Base-by-base conservation (phyloP, 2,797 vertebrate species). In the Lacerta bilineata region DNA sequence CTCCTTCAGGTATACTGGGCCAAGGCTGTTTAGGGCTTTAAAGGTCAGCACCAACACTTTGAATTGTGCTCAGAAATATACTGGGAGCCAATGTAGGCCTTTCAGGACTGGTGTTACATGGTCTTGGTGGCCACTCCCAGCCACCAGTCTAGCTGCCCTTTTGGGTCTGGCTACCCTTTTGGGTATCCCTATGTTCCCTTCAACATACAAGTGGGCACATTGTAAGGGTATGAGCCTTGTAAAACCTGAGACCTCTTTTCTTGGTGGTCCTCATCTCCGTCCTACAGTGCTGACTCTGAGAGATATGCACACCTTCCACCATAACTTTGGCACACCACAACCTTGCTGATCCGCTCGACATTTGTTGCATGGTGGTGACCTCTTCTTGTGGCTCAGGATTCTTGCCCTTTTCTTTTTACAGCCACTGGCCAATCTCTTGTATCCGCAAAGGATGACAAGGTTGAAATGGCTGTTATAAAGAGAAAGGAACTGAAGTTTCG, bases 391-490 rank as follows among this genome's bases (percentile, higher is more conserved):
- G 3, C 20, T 64, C 8, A 36, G 39, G 25, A 74, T 8, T 15
- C 77, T 46, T 33, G 36, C 25, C 11, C 17, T 25, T 25, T 17
- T 41, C 69, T 25, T 61, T 41, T 33, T 8, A 43, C 20, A 72
- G 15, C 39, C 23, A 18, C 50, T n/a, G 17, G 4, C 75, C 25
- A 55, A 75, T 36, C 17, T 20, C 4, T 27, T 29, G 50, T 10
- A n/a, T 80, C 66, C 71, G 5, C 25, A 86, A 66, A 27, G 13
- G 81, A 4, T 36, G 25, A 66, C 46, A 3, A 41, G 87, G 78
- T 81, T 87, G 88, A 91, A 64, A 86, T 43, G 90, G 25, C 71
- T 84, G 66, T 88, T 80, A 6, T 4, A 39, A 13, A 17, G 1
- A 68, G 18, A 86, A 29, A 29, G 20, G 55, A 33, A 76, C 41